Base-by-base conservation (phyloP, 2,113 vertebrate genomes). In the Myiagra hebetior region DNA sequence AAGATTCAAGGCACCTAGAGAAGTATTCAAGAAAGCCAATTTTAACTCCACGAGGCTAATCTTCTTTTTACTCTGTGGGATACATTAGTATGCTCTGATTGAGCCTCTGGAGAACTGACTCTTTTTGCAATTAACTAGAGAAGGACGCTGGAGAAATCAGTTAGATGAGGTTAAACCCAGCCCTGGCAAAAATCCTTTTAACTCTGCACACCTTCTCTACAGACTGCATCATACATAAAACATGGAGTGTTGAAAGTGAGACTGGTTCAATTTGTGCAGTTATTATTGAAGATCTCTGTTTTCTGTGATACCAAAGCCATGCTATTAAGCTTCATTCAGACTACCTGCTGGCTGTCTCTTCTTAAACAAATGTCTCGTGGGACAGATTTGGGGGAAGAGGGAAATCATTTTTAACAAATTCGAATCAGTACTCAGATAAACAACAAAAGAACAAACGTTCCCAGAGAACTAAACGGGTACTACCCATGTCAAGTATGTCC, bases 391-490 rank as follows among this genome's bases (percentile, higher is more conserved):
- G 8, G 8, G 26, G 35, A 62, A 77, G 18, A 87, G 30, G 46
- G 37, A 94, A 94, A 93, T 93, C 1, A 46, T 89, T 78, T 87
- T 37, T 87, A 72, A 92, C 73, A 91, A 81, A 95, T 92, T 74
- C 84, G 85, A 73, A 82, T 75, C 24, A 16, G 28, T 64, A 76
- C 23, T 75, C 64, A 62, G 57, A 65, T 76, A 91, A 95, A 91
- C 30, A 91, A 53, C 26, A 47, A 52, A 86, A 89, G 64, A 74
- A 80, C 30, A 70, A 86, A 57, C 7, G 20, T 28, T 92, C 59
- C 59, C 26, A 53, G n/a, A 68, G 46, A 92, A 82, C 20, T 76
- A 84, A 88, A 63, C 15, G 24, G n/a, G 50, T 69, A 39, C 53
- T 44, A 46, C 7, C 23, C 14, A 15, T 11, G 22, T 64, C 65